phyloP scores from a whole-genome alignment of 2,888 invertebrate genomes.

The Operophtera brumata region DNA sequence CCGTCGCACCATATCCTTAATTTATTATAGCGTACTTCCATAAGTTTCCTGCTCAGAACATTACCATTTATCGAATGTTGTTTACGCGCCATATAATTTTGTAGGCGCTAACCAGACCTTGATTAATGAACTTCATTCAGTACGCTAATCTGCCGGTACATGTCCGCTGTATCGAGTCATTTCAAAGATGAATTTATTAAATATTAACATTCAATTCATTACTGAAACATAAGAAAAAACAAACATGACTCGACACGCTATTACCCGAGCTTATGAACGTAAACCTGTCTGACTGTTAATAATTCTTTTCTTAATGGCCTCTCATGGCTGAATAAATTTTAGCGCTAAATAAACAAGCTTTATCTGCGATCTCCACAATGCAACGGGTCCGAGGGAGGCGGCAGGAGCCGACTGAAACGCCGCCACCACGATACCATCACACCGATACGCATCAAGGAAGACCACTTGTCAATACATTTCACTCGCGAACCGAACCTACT shows the following conservation, averaged over 20 bases:
- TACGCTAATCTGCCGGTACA: constrained; percentile 43
- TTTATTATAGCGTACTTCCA: constrained; percentile 64
- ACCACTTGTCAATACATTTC: constrained; percentile 80
- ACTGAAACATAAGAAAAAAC: constrained; percentile 57
- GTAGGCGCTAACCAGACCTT: constrained; percentile 61
- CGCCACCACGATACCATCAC: constrained; percentile 75
- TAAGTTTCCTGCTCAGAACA: constrained; percentile 66
- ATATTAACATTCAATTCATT: constrained; percentile 65
- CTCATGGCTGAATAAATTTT: constrained; percentile 72
- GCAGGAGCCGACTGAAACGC: constrained; percentile 75
- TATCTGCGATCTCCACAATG: constrained; percentile 75
- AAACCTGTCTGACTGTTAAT: constrained; percentile 69
- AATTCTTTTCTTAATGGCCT: constrained; percentile 70
- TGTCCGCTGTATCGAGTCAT: constrained; percentile 33
- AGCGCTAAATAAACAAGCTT: constrained; percentile 76
- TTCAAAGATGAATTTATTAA: constrained; percentile 50
- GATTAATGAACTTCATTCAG: constrained; percentile 66
- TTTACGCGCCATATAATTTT: constrained; percentile 55
- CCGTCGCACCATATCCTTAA: constrained; percentile 61
- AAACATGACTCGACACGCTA: constrained; percentile 57
- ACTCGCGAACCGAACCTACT: constrained; percentile 66
- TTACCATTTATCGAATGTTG: constrained; percentile 72
- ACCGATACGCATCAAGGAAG: constrained; percentile 79
- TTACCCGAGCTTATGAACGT: constrained; percentile 61
- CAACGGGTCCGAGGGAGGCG: constrained; percentile 61